These are phyloP conservation scores for Lasioglossum marginatum DNA, from an alignment of 2,888 invertebrate genomes.

Conservation along the genomic window DNA sequence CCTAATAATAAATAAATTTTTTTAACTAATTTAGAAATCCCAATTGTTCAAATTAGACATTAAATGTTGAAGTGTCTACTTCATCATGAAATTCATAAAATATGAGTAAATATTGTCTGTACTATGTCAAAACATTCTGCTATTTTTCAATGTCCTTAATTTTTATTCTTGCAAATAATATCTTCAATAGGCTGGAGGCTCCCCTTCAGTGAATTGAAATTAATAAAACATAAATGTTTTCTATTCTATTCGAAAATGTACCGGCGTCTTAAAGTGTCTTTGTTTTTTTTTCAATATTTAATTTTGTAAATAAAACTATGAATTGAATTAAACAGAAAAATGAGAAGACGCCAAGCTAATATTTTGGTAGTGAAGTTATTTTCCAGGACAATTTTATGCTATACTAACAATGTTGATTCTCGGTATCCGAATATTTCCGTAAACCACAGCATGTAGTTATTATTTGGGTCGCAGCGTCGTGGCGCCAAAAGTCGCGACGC, in stretches of 20 bases:
- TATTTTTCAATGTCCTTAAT: too few species aligned
- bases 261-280: too few species aligned
- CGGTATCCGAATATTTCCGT: constrained; percentile 16
- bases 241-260: not conserved
- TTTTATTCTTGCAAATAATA: too few species aligned
- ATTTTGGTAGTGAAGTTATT: not conserved
- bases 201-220: too few species aligned
- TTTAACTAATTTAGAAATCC: not conserved
- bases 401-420: not conserved
- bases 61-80: too few species aligned
- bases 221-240: not conserved
- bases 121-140: too few species aligned
- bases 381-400: not conserved
- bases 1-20: not conserved
- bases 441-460: constrained; percentile 64
- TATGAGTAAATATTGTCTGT: too few species aligned
- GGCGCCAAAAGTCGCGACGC: constrained; percentile 80
- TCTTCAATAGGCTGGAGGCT: too few species aligned
- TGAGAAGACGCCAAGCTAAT: not conserved
- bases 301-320: not conserved
- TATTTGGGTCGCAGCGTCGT: constrained; percentile 81
- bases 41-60: too few species aligned
- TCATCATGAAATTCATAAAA: too few species aligned
- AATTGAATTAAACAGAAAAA: not conserved
- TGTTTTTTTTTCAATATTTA: not conserved